Evolutionary conservation across 2,888 invertebrate species (phyloP).

Genomic region (Dryobota labecula): DNA sequence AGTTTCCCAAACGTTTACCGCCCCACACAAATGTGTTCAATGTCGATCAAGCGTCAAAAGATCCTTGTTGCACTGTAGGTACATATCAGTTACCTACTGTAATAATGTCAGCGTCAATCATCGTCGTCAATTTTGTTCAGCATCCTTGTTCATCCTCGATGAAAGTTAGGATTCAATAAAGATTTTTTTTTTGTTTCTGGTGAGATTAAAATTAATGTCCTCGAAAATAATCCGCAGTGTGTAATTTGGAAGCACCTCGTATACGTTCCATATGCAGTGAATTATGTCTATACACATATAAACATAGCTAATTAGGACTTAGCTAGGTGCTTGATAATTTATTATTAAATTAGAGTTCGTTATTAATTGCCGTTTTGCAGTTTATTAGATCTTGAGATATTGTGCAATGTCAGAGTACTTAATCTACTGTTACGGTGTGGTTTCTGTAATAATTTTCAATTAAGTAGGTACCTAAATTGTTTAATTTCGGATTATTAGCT

Average conservation of each 20-base stretch:
- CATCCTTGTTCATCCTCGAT: no score
- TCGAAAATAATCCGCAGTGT: neutral
- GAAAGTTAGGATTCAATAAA: no score
- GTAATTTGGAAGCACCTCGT: constrained; percentile 7
- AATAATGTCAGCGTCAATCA: no score
- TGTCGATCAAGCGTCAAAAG: no score
- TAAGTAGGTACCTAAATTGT: neutral
- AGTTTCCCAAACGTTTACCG: no score
- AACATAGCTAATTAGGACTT: constrained; percentile 25
- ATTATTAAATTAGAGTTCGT: constrained; percentile 20
- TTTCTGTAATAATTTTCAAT: neutral
- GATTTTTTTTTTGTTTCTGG: no score
- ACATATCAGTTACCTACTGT: no score
- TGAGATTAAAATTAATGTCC: neutral
- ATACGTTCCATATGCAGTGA: neutral
- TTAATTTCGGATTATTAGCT: constrained; percentile 1
- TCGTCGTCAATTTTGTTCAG: no score
- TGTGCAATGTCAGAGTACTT: neutral
- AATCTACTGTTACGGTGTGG: neutral
- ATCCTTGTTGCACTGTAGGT: no score
- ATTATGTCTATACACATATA: constrained; percentile 9
- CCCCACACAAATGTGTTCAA: no score
- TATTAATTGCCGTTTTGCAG: constrained; percentile 23
- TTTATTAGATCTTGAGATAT: constrained; percentile 18
- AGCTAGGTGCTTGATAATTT: constrained; percentile 17